Conservation (phyloP, 2,888 invertebrate species). For the Agonum fuliginosum region DNA sequence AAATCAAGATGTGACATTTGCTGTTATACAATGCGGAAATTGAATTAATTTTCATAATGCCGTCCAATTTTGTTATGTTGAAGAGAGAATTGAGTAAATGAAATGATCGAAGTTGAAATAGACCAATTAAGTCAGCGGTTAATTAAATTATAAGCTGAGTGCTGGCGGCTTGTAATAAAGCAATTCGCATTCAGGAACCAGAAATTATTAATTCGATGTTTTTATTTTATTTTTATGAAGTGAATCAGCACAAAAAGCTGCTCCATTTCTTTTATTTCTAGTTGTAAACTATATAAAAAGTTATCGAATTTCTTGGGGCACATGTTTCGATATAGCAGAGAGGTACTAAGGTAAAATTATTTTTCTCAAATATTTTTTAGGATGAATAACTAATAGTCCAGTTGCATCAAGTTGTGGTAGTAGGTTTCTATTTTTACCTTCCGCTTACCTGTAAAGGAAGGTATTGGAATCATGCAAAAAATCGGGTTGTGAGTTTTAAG, state of each 20-base stretch:
- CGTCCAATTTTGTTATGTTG: background rate
- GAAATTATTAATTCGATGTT: background rate
- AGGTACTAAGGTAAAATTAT: too few species aligned
- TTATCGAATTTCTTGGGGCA: background rate
- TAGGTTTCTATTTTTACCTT: too few species aligned
- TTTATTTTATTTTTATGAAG: background rate
- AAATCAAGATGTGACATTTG: slow-evolving; percentile 10
- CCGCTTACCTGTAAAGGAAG: too few species aligned
- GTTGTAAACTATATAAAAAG: background rate
- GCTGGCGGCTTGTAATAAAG: background rate
- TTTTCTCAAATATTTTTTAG: too few species aligned
- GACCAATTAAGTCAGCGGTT: background rate
- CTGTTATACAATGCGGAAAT: background rate
- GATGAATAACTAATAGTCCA: too few species aligned
- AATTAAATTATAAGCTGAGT: too few species aligned
- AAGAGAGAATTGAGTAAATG: too few species aligned
- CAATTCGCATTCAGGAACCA: background rate
- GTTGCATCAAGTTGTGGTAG: too few species aligned
- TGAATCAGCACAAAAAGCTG: background rate
- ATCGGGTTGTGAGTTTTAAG: too few species aligned
- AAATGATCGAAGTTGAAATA: too few species aligned
- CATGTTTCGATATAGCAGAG: too few species aligned
- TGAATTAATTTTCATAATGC: background rate
- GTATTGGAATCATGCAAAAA: too few species aligned
- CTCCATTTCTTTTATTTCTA: background rate